phyloP scores from a whole-genome alignment of 1,140 invertebrate species.

The Neotoxoptera formosana region DNA sequence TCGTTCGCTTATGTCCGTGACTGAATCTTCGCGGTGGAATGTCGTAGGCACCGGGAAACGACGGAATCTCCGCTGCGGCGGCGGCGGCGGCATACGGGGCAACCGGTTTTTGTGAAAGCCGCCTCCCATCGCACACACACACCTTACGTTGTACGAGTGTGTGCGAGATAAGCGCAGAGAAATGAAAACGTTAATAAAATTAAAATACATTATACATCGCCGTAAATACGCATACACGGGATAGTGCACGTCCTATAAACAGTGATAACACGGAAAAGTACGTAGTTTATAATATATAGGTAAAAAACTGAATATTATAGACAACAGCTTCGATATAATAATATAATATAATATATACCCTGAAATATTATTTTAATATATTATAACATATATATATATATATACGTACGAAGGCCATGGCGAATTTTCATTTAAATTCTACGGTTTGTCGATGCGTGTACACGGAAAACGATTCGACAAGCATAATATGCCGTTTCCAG shows the following conservation, averaged over 20 bases:
- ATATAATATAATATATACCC: background rate
- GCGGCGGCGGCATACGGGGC: background rate
- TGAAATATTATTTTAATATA: background rate
- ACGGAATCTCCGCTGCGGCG: background rate
- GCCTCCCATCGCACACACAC: background rate
- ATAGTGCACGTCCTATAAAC: background rate
- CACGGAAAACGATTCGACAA: background rate
- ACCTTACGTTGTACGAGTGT: background rate
- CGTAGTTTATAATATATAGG: background rate
- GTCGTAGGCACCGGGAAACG: slow-evolving; percentile 29
- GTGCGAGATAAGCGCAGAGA: background rate
- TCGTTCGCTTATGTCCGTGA: slow-evolving; percentile 31
- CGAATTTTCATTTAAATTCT: slow-evolving; percentile 15
- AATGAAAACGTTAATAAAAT: slow-evolving; percentile 28
- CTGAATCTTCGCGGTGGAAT: slow-evolving; percentile 39
- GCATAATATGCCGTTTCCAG: background rate
- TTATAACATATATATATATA: background rate
- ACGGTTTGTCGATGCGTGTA: background rate
- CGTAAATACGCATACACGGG: background rate
- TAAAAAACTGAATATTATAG: background rate
- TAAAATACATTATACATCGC: background rate
- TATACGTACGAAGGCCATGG: background rate
- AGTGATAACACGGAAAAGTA: background rate
- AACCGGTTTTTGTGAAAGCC: slow-evolving; percentile 52
- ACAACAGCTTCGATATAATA: background rate